Evolutionary conservation across 2,113 vertebrate genomes (phyloP).

Genomic region (Eptesicus fuscus): DNA sequence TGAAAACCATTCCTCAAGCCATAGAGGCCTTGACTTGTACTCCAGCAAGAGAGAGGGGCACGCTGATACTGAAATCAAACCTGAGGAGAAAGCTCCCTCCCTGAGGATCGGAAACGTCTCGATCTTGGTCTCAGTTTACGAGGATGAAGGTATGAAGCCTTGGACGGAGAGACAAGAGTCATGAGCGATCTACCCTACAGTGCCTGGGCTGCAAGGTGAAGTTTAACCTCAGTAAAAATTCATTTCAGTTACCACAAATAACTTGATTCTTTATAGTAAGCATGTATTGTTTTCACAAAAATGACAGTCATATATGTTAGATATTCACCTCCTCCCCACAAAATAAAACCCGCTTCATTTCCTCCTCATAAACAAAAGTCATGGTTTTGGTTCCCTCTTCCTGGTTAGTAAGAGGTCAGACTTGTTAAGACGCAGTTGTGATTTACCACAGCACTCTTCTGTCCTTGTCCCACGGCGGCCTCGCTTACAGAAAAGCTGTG

Average conservation of each 20-base stretch:
- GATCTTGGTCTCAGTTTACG: not conserved
- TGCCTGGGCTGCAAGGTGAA: not conserved
- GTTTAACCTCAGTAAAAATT: not conserved
- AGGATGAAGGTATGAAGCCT: not conserved
- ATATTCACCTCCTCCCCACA: rapidly evolving
- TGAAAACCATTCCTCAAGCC: not conserved
- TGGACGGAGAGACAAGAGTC: not conserved
- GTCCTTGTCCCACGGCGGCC: not conserved
- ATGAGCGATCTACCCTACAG: no score
- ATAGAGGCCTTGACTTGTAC: not conserved
- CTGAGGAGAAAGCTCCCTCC: not conserved
- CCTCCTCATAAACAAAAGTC: not conserved
- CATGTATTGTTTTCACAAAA: not conserved
- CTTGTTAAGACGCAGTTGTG: not conserved
- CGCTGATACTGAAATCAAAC: not conserved
- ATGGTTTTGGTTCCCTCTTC: not conserved
- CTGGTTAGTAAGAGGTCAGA: not conserved
- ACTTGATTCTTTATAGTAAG: not conserved
- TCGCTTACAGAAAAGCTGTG: not conserved
- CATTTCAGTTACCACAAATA: not conserved
- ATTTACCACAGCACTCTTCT: no score
- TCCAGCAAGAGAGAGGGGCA: not conserved
- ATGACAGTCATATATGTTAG: not conserved
- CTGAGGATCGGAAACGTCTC: not conserved
- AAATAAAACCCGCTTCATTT: not conserved